These are phyloP conservation scores for Geotrupes spiniger DNA, from an alignment of 2,888 invertebrate genomes.

Conservation along the genomic window DNA sequence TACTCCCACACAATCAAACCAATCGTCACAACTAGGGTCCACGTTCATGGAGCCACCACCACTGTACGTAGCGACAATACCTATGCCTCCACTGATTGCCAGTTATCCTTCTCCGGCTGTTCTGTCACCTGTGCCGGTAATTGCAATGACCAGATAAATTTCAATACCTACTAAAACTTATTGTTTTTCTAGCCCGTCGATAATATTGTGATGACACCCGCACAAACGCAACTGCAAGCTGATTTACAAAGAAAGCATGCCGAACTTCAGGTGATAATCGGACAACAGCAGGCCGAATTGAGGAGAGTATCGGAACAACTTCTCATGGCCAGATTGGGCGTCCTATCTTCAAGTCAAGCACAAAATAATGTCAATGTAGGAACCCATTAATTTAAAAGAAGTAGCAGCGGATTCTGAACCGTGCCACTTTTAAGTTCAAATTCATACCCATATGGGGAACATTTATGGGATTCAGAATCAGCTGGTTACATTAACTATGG, in stretches of 20 bases:
- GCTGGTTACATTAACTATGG: no score
- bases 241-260: conserved; percentile 81
- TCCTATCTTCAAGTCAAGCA: conserved; percentile 48
- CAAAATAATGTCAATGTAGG: conserved; percentile 10
- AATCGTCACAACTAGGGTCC: conserved; percentile 25
- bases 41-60: conserved; percentile 52
- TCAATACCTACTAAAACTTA: conserved; percentile 5
- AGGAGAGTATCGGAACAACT: conserved; percentile 84
- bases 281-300: conserved; percentile 82
- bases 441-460: no score
- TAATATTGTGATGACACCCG: conserved; percentile 55
- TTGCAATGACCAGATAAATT: conserved; percentile 27
- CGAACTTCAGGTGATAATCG: conserved; percentile 79
- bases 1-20: conserved; percentile 35
- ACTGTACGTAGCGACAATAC: conserved; percentile 55
- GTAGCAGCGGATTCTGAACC: no score
- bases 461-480: no score
- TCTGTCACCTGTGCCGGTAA: conserved; percentile 46
- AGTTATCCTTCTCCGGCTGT: conserved; percentile 52
- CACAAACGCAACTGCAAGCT: conserved; percentile 64
- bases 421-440: no score
- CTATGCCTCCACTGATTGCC: conserved; percentile 58
- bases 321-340: conserved; percentile 74
- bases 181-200: conserved; percentile 36
- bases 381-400: conserved; percentile 14